These are phyloP conservation scores for Sorex maritimensis DNA, from an alignment of 2,797 vertebrate genomes.

Conservation along the genomic window DNA sequence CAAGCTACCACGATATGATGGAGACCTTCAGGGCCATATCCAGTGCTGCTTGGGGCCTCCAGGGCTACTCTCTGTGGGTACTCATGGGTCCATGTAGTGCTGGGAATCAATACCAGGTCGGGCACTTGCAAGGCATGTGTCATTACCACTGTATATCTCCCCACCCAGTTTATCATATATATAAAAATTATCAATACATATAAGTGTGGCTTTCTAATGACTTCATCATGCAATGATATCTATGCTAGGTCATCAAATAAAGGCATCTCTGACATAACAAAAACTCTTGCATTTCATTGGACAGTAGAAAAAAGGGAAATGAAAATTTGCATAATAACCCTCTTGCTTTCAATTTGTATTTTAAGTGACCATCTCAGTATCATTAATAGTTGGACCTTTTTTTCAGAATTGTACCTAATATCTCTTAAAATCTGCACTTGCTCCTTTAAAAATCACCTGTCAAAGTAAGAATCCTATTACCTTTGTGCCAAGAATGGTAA, in stretches of 20 bases:
- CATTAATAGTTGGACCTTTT: conserved; percentile 20
- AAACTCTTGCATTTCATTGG: neutral
- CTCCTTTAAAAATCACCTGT: conserved; percentile 15
- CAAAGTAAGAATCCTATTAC: conserved; percentile 26
- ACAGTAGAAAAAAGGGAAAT: conserved; percentile 20
- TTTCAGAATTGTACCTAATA: neutral
- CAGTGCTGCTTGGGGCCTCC: too few species aligned
- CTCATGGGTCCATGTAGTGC: too few species aligned
- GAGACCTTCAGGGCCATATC: too few species aligned
- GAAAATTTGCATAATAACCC: conserved; percentile 54
- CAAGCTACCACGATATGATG: too few species aligned
- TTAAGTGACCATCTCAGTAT: conserved; percentile 30
- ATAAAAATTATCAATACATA: conserved; percentile 21
- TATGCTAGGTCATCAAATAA: conserved; percentile 57
- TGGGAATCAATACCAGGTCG: too few species aligned
- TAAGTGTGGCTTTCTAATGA: conserved; percentile 19
- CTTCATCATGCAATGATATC: conserved; percentile 15
- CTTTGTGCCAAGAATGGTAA: conserved; percentile 46
- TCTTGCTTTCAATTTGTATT: conserved; percentile 62
- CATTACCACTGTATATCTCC: too few species aligned
- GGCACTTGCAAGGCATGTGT: too few species aligned
- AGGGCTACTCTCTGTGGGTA: too few species aligned
- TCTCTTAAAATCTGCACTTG: conserved; percentile 27
- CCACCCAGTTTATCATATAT: neutral
- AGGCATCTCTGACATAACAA: conserved; percentile 50